A percentile compares a stretch with the other conserved stretches of the same genome.
phyloP scores from a whole-genome alignment of 2,888 invertebrate species.

The Stenodema calcarata region DNA sequence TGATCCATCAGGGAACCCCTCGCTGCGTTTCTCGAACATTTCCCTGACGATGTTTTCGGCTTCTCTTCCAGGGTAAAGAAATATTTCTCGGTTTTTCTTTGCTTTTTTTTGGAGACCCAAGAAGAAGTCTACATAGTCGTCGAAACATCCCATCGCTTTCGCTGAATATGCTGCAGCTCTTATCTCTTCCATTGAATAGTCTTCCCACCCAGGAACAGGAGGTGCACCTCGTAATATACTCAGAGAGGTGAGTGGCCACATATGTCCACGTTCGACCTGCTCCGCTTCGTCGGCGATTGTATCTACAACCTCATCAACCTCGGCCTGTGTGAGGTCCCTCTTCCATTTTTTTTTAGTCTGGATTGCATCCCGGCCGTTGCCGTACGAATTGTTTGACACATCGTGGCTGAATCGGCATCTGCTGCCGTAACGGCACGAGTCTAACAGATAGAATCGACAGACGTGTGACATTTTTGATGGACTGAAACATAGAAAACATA shows the following conservation, averaged over 20 bases:
- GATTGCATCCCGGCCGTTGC: not conserved
- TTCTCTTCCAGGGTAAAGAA: not conserved
- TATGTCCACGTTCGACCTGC: slow-evolving; percentile 27
- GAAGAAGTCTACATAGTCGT: slow-evolving; percentile 1
- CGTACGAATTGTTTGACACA: not conserved
- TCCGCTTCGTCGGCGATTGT: slow-evolving; percentile 23
- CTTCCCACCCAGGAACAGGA: slow-evolving; percentile 50
- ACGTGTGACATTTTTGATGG: not conserved
- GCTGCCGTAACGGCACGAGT: not conserved
- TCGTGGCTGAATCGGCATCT: slow-evolving; percentile 27
- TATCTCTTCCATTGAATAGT: slow-evolving; percentile 52
- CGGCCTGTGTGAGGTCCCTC: not conserved
- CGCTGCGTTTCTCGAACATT: not conserved
- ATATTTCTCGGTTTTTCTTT: not conserved
- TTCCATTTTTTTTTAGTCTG: not conserved
- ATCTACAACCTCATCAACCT: not conserved
- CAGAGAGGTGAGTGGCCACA: slow-evolving; percentile 51
- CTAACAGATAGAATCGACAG: not conserved
- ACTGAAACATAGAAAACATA: not conserved
- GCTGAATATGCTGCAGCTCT: slow-evolving; percentile 43
- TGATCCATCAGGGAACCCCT: not conserved
- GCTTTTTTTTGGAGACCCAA: slow-evolving; percentile 6
- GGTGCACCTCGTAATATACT: not conserved
- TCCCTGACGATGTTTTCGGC: slow-evolving; percentile 1
- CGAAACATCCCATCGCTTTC: not conserved